Base-by-base conservation (phyloP, 2,888 invertebrate genomes). In the Gryllus longicercus region DNA sequence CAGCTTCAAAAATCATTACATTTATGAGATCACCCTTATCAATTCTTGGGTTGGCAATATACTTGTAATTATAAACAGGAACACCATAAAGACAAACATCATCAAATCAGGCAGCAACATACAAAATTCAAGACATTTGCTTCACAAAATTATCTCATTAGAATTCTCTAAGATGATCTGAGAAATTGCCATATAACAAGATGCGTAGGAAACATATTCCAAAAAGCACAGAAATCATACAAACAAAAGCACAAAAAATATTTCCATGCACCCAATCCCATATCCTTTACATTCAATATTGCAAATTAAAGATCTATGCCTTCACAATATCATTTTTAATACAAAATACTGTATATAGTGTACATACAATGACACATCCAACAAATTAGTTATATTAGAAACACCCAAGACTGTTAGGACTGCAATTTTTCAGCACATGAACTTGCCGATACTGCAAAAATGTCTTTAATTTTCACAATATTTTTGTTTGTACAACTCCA, bases 281-380 rank as follows among this genome's bases (percentile, higher is more conserved):
- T 38, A 5, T 38, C 38, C 38, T 38, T 38, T 38, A 38, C 38
- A 38, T 38, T 63, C 14, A 63, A n/a, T 63, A 63, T 63, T 63
- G 63, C 63, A 63, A 63, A 63, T 63, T n/a, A 63, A 63, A 63
- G 63, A 63, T 63, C 14, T 63, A 63, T n/a, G n/a, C n/a, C n/a
- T 63, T 63, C n/a, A 63, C 63, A 63, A 63, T 63, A 63, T 63
- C 63, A 63, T 63, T 63, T 63, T 63, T 63, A 63, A 63, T 63
- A 63, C n/a, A 63, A 63, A 63, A 63, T 63, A 63, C 63, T 63
- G 63, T 63, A 63, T 63, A 63, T 63, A 63, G n/a, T 63, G n/a
- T 63, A 63, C 63, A 63, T 63, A 63, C 4, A n/a, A 63, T 5
- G 8, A 63, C 63, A 63, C n/a, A 14, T 18, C 63, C 63, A 63